Conservation (phyloP, 2,888 invertebrate genomes). For the Galerucella calmariensis region DNA sequence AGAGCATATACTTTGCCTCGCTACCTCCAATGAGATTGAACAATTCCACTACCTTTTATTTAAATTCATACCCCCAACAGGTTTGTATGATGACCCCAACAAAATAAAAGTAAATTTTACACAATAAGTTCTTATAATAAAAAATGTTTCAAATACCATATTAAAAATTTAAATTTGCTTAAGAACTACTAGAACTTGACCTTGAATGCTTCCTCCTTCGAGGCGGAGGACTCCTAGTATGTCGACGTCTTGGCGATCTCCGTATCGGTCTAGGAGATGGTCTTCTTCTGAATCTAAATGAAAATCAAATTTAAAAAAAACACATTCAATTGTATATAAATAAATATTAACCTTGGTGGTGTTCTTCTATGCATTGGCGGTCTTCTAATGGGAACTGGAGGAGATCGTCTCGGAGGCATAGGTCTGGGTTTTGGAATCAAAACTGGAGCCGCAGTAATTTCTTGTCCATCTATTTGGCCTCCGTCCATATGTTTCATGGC, state of each 20-base stretch:
- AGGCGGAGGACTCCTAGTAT: conserved; percentile 69
- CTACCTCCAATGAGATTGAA: too few relatives aligned
- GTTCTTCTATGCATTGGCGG: conserved; percentile 69
- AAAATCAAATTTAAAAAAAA: background rate
- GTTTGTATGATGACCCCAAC: background rate
- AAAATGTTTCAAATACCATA: background rate
- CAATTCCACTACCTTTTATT: too few relatives aligned
- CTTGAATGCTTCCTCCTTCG: conserved; percentile 72
- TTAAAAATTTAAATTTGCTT: conserved; percentile 1
- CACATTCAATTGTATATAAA: background rate
- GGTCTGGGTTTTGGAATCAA: conserved; percentile 78
- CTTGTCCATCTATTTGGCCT: conserved; percentile 96
- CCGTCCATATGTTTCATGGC: conserved; percentile 99
- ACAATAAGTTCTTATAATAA: background rate
- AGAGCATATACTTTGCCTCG: too few relatives aligned
- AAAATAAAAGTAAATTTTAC: background rate
- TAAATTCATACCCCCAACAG: background rate
- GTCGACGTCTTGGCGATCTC: conserved; percentile 72
- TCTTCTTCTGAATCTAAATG: conserved; percentile 59
- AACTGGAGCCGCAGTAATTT: conserved; percentile 95
- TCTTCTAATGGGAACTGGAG: conserved; percentile 69
- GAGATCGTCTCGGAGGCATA: conserved; percentile 69
- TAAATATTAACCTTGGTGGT: conserved; percentile 61
- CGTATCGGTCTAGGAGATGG: conserved; percentile 59
- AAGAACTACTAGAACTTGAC: conserved; percentile 79